Conservation (phyloP, 2,113 vertebrate genomes). For the Empidonax alnorum region DNA sequence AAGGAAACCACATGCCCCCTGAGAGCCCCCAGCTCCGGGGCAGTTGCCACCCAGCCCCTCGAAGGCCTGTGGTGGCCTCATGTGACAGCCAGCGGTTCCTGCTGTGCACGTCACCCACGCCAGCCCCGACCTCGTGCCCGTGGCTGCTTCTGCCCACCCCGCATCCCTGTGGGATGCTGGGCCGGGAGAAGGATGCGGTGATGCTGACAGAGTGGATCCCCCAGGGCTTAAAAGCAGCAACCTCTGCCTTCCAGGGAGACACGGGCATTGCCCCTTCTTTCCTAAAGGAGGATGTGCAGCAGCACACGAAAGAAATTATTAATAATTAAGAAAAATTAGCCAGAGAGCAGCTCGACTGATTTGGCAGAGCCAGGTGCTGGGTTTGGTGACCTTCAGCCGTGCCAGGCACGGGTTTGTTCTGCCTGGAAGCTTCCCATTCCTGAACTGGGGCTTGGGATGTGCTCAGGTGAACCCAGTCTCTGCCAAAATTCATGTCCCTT, state of each 20-base stretch:
- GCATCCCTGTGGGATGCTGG: not conserved
- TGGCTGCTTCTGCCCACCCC: not conserved
- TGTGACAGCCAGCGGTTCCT: conserved; percentile 26
- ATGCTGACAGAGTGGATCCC: fast-evolving
- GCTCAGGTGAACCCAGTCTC: not conserved
- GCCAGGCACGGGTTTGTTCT: fast-evolving
- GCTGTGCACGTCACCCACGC: not conserved
- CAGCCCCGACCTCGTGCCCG: not conserved
- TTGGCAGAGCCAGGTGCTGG: fast-evolving
- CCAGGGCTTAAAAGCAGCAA: not conserved
- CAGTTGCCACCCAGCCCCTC: not conserved
- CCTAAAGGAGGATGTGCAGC: not conserved
- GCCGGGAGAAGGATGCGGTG: not conserved
- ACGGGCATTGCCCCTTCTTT: not conserved
- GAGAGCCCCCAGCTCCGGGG: not conserved
- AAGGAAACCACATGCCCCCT: not conserved
- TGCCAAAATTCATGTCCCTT: fast-evolving
- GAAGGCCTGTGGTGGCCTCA: not conserved
- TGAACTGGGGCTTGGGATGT: fast-evolving
- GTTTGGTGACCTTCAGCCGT: not conserved
- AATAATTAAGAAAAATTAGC: not conserved
- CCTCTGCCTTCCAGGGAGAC: not conserved
- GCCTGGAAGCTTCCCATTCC: not conserved
- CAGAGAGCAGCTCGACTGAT: not conserved
- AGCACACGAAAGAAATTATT: not conserved